Evolutionary conservation across 1,140 invertebrate genomes (phyloP), one percentile per base, ranked within the genome.

Genomic region (Maconellicoccus hirsutus): DNA sequence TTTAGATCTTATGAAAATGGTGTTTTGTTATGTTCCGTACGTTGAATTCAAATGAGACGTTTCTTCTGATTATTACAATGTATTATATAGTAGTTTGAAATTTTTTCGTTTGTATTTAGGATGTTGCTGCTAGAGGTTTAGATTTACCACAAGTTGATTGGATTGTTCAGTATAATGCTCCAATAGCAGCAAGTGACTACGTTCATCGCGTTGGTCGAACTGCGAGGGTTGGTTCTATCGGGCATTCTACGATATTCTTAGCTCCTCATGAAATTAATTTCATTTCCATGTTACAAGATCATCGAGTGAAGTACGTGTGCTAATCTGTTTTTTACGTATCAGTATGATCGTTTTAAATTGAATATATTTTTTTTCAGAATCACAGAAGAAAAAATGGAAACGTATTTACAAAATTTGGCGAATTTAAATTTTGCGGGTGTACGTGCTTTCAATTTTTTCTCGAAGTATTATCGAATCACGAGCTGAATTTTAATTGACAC

Each of bases 141-240:
- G 94, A 98, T 78, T 85, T 98, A 12, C 91, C 91, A 4, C 87
- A 89, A 76, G 90, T 96, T 1, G 94, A 95, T 74, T 86, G 90
- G 75, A 92, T 98, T 1, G 81, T 98, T 66, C 96, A 98, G 78
- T 95, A 89, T 77, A 95, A 94, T 29, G 92, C 93, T 19, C 94
- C 95, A 0, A 83, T 87, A 26, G 90, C 91, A 21, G 88, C 92
- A 14, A 89, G 93, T 23, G 95, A 97, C 80, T 97, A 97, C 81
- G 91, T 98, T n/a, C 95, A 98, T 80, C 83, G 92, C 52, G 89
- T 94, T 66, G 92, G 92, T 0, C 80, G 91, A 72, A 93, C 90
- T 0, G 90, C 89, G 1, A 84, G 92, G 25, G 86, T 90, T 19
- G 93, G 93, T 8, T 87, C 89, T 33, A 86, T 87, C 8, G 92